phyloP scores from a whole-genome alignment of 2,888 invertebrate genomes.

The Pemphredon lugubris region DNA sequence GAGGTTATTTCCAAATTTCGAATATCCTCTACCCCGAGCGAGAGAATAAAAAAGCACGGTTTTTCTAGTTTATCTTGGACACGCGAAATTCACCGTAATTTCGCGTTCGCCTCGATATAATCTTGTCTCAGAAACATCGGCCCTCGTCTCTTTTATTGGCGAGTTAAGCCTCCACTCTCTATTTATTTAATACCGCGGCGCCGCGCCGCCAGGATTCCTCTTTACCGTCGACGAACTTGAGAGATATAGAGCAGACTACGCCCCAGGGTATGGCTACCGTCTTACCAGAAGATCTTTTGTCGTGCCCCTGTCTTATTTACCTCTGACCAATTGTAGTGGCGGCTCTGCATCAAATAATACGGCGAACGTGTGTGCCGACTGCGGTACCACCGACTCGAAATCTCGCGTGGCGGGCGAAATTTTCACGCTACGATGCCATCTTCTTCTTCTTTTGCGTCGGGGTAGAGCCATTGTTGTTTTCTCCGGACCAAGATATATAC shows the following conservation, averaged over 20 bases:
- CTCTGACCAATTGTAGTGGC: slow-evolving; percentile 68
- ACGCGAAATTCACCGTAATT: background rate
- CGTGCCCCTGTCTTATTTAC: slow-evolving; percentile 74
- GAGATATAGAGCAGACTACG: slow-evolving; percentile 66
- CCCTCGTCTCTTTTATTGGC: slow-evolving; percentile 33
- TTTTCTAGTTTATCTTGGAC: slow-evolving; percentile 1
- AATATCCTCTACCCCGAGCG: background rate
- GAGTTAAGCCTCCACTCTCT: slow-evolving; percentile 41
- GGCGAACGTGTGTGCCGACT: slow-evolving; percentile 24
- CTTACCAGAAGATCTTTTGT: slow-evolving; percentile 65
- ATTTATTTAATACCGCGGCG: slow-evolving; percentile 72
- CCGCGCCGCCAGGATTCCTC: slow-evolving; percentile 39
- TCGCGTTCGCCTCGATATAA: background rate
- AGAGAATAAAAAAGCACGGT: slow-evolving; percentile 1
- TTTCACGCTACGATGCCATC: slow-evolving; percentile 42
- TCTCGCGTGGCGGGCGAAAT: slow-evolving; percentile 46
- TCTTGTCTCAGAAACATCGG: slow-evolving; percentile 20
- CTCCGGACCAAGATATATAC: background rate
- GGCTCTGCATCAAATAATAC: slow-evolving; percentile 58
- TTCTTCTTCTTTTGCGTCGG: slow-evolving; percentile 31
- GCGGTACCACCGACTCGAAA: slow-evolving; percentile 23
- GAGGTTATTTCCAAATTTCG: background rate
- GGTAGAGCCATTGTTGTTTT: slow-evolving; percentile 29
- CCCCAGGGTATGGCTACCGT: slow-evolving; percentile 65
- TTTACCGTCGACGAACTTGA: slow-evolving; percentile 40